Evolutionary conservation across 2,797 vertebrate species (phyloP).

Genomic region (Menidia menidia): DNA sequence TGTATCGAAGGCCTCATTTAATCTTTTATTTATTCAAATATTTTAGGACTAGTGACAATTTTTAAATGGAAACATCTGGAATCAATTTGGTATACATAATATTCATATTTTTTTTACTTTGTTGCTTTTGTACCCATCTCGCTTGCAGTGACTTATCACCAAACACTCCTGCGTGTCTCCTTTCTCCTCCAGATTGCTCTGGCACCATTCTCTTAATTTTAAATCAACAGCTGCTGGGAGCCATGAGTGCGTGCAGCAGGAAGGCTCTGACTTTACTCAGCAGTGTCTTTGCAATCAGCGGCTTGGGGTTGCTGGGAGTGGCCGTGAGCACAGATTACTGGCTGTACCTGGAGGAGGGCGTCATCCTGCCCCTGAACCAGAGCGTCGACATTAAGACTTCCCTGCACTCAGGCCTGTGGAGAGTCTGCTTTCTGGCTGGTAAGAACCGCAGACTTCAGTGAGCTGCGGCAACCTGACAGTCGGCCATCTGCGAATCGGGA

Average conservation of each 20-base stretch:
- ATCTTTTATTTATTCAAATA: too few species aligned
- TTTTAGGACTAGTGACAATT: too few species aligned
- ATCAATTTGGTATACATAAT: not conserved
- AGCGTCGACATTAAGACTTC: conserved; percentile 88
- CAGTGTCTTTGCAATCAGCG: conserved; percentile 92
- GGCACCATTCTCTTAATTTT: conserved; percentile 2
- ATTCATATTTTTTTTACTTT: too few species aligned
- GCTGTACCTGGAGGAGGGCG: conserved; percentile 94
- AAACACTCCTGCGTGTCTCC: not conserved
- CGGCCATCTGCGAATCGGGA: conserved; percentile 4
- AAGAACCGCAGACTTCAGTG: conserved; percentile 14
- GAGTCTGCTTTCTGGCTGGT: conserved; percentile 95
- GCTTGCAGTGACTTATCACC: not conserved
- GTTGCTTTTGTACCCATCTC: not conserved
- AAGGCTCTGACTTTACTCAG: conserved; percentile 93
- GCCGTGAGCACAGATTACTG: conserved; percentile 97
- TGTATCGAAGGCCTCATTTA: too few species aligned
- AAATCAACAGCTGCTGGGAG: conserved; percentile 5
- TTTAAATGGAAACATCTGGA: not conserved
- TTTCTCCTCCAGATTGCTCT: conserved; percentile 28
- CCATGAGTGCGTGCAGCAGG: conserved; percentile 90
- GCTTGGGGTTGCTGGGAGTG: conserved; percentile 92
- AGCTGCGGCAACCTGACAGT: not conserved
- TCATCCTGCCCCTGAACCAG: conserved; percentile 93
- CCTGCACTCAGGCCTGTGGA: conserved; percentile 94